phyloP scores from a whole-genome alignment of 2,888 invertebrate genomes.

The Anaspis maculata region DNA sequence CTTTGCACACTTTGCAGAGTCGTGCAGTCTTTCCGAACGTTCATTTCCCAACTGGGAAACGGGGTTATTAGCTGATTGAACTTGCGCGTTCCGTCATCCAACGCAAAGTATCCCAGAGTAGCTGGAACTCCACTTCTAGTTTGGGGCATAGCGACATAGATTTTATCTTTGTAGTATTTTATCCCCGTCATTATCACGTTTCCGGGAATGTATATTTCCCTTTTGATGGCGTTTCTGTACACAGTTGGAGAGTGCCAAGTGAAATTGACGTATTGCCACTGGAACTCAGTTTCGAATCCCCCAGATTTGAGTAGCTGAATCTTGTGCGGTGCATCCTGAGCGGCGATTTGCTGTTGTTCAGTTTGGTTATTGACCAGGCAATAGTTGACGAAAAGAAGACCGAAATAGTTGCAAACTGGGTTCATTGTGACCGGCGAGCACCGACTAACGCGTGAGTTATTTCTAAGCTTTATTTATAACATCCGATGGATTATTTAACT shows the following conservation, averaged over 20 bases:
- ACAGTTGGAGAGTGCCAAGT: constrained; percentile 50
- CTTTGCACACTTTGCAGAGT: constrained; percentile 66
- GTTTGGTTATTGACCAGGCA: not conserved
- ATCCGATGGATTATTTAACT: too few relatives aligned
- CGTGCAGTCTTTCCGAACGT: constrained; percentile 48
- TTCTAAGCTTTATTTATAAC: too few relatives aligned
- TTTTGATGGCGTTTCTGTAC: constrained; percentile 3
- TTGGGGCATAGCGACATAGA: constrained; percentile 60
- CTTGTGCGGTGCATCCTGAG: not conserved
- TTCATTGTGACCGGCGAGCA: constrained; percentile 1
- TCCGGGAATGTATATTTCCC: constrained; percentile 6
- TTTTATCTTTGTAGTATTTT: constrained; percentile 48
- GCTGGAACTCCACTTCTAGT: constrained; percentile 61
- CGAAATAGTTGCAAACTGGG: constrained; percentile 1
- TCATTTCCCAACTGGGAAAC: constrained; percentile 63
- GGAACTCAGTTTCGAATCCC: constrained; percentile 20
- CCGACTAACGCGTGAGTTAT: too few relatives aligned
- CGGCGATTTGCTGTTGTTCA: not conserved
- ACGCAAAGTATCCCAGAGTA: constrained; percentile 52
- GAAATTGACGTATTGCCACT: constrained; percentile 63
- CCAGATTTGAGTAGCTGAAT: not conserved
- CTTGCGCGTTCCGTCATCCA: constrained; percentile 27
- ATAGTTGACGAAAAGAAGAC: not conserved
- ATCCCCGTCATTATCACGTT: constrained; percentile 8
- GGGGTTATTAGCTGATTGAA: constrained; percentile 53